A percentile compares a stretch with the other conserved stretches of the same genome.
phyloP scores from a whole-genome alignment of 1,140 invertebrate genomes.

The Nasonia giraulti region DNA sequence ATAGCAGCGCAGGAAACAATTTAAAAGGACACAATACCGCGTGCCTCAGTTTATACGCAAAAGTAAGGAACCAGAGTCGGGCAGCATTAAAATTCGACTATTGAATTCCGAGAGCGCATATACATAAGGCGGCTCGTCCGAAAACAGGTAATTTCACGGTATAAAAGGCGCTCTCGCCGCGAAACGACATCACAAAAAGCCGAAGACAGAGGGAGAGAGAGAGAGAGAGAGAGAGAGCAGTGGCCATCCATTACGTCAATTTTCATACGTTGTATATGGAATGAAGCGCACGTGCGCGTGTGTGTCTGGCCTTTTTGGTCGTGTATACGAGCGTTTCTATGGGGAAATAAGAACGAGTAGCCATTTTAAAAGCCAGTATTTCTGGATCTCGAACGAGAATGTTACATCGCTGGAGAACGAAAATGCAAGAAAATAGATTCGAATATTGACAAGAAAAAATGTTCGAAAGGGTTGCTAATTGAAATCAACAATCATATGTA shows the following conservation, averaged over 20 bases:
- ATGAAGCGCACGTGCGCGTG: too few species aligned
- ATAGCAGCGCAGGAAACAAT: too few species aligned
- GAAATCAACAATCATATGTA: not conserved
- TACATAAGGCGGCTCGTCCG: constrained; percentile 3
- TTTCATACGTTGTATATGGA: constrained; percentile 25
- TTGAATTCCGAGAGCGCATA: constrained; percentile 23
- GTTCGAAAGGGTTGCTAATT: too few species aligned
- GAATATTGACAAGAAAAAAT: too few species aligned
- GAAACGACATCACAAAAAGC: not conserved
- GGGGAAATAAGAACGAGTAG: too few species aligned
- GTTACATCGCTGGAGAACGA: too few species aligned
- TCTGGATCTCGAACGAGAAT: too few species aligned
- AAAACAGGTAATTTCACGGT: constrained; percentile 39
- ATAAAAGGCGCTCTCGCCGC: not conserved
- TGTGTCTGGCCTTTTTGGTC: too few species aligned
- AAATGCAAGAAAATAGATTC: too few species aligned
- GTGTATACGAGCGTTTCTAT: not conserved
- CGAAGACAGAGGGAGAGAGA: not conserved
- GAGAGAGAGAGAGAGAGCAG: not conserved
- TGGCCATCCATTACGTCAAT: constrained; percentile 41
- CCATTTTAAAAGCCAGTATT: too few species aligned
- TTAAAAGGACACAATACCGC: too few species aligned
- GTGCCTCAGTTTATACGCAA: not conserved
- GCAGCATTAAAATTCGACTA: constrained; percentile 25
- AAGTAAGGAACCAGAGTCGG: not conserved